Evolutionary conservation across 2,113 vertebrate species (phyloP).

Genomic region (Corydoras maculifer): DNA sequence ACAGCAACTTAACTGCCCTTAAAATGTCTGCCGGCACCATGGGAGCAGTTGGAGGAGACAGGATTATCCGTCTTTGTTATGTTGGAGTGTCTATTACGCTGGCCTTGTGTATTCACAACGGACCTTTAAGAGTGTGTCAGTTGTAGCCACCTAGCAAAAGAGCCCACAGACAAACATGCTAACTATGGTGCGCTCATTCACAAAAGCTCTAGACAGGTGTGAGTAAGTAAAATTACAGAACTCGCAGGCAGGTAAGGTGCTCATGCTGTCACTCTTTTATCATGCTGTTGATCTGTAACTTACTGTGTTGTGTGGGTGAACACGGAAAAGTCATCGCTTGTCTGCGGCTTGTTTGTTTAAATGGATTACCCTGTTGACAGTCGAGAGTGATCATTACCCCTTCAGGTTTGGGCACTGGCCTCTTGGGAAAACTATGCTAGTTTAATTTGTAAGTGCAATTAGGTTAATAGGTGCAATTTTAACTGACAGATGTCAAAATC

Average conservation of each 20-base stretch:
- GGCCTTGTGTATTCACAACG: slow-evolving; percentile 69
- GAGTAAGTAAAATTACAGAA: slow-evolving; percentile 50
- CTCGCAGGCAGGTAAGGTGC: slow-evolving; percentile 62
- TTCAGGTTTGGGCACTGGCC: slow-evolving; percentile 14
- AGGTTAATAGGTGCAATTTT: not conserved
- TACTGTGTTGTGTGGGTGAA: no score
- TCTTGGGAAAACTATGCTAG: not conserved
- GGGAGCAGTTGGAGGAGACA: slow-evolving; percentile 67
- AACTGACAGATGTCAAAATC: not conserved
- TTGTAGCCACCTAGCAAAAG: slow-evolving; percentile 66
- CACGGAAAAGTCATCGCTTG: slow-evolving; percentile 4
- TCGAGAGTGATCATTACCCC: slow-evolving; percentile 6
- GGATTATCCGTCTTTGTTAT: slow-evolving; percentile 75
- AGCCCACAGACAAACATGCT: slow-evolving; percentile 63
- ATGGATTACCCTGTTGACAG: slow-evolving; percentile 10
- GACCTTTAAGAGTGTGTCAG: slow-evolving; percentile 67
- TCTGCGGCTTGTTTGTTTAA: slow-evolving; percentile 17
- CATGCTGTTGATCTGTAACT: no score
- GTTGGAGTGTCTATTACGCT: slow-evolving; percentile 73
- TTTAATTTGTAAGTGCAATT: not conserved
- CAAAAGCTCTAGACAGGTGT: slow-evolving; percentile 61
- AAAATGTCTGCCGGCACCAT: slow-evolving; percentile 71
- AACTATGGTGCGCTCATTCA: slow-evolving; percentile 58
- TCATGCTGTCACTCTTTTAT: no score
- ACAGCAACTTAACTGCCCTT: slow-evolving; percentile 75